Conservation (phyloP, 2,888 invertebrate genomes). For the Perizoma affinitatum region DNA sequence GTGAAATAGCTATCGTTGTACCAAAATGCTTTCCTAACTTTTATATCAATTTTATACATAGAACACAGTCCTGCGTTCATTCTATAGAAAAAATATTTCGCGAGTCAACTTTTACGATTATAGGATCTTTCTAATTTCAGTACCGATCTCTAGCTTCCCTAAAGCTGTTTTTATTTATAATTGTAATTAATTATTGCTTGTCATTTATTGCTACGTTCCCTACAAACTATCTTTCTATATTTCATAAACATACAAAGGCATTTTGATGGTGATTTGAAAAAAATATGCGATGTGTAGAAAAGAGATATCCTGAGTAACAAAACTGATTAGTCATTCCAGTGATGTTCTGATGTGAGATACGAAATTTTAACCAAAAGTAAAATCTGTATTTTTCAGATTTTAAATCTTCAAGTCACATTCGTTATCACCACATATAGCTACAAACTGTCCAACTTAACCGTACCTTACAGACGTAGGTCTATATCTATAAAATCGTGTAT, state of each 20-base stretch:
- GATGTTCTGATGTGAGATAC: constrained; percentile 14
- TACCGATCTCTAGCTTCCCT: constrained; percentile 81
- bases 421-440: constrained; percentile 35
- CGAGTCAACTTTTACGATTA: constrained; percentile 61
- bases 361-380: constrained; percentile 23
- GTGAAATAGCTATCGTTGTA: constrained; percentile 76
- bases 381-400: constrained; percentile 29
- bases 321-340: constrained; percentile 24
- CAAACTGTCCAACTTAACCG: constrained; percentile 36
- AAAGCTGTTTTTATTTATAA: constrained; percentile 67
- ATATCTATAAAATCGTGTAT: constrained; percentile 77
- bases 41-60: constrained; percentile 60
- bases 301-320: constrained; percentile 28
- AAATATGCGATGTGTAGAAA: constrained; percentile 14
- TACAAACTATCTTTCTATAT: constrained; percentile 59
- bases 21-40: constrained; percentile 63
- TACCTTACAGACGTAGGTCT: constrained; percentile 58
- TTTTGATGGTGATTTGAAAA: constrained; percentile 41
- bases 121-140: constrained; percentile 73
- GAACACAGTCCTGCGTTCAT: constrained; percentile 65
- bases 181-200: constrained; percentile 74
- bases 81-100: constrained; percentile 81
- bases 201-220: constrained; percentile 78
- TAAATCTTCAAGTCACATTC: constrained; percentile 35
- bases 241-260: constrained; percentile 48